Percentiles rank a stretch among this genome's conserved stretches.
Evolutionary conservation across 2,888 invertebrate genomes (phyloP).

Genomic region (Papilio gigon): DNA sequence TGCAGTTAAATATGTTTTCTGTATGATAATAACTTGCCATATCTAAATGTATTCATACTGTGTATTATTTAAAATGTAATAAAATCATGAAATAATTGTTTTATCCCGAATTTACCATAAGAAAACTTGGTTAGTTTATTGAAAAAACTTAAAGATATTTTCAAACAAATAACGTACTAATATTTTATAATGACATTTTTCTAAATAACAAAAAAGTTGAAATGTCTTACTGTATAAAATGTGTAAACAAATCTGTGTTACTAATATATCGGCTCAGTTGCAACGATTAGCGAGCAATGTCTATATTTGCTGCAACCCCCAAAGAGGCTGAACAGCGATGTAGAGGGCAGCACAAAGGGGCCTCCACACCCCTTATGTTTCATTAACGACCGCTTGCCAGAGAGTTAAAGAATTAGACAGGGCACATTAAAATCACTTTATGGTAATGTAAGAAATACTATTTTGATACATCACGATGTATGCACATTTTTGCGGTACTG

Average conservation of each 20-base stretch:
- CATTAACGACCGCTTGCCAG: conserved; percentile 72
- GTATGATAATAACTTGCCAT: background rate
- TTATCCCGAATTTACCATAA: background rate
- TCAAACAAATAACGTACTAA: too few relatives aligned
- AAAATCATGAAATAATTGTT: background rate
- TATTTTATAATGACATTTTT: too few relatives aligned
- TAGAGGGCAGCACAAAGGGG: conserved; percentile 65
- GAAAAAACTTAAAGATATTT: too few relatives aligned
- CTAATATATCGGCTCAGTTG: conserved; percentile 46
- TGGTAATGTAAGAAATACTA: background rate
- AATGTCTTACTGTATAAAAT: background rate
- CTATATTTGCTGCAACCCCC: conserved; percentile 62
- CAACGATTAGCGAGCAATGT: conserved; percentile 64
- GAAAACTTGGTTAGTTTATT: too few relatives aligned
- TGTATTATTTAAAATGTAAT: background rate
- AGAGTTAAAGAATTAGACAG: conserved; percentile 56
- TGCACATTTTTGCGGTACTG: background rate
- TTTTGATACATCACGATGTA: background rate
- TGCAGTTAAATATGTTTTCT: background rate
- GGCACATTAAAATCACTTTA: conserved; percentile 26
- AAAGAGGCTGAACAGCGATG: conserved; percentile 62
- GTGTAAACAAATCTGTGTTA: conserved; percentile 12
- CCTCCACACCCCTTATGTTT: conserved; percentile 79
- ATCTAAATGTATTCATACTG: background rate
- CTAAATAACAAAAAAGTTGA: background rate